phyloP scores from a whole-genome alignment of 2,113 vertebrate species.

The Menidia beryllina region DNA sequence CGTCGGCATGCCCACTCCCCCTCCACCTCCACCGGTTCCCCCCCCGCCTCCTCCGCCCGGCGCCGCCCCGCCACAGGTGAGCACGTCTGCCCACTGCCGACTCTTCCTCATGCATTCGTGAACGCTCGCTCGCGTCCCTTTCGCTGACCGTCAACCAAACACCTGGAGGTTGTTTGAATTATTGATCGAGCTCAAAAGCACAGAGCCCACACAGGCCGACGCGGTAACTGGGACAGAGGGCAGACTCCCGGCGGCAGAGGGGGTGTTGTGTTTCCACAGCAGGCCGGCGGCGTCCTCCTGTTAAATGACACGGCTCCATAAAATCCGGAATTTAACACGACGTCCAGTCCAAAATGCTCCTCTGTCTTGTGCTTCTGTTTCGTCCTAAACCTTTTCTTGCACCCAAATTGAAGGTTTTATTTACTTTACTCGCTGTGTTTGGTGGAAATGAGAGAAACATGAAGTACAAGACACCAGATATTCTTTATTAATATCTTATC shows the following conservation, averaged over 20 bases:
- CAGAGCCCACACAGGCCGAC: conserved; percentile 37
- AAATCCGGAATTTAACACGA: conserved; percentile 1
- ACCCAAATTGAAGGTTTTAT: not conserved
- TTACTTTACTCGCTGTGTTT: too few species aligned
- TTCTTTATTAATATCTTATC: not conserved
- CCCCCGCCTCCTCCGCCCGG: conserved; percentile 63
- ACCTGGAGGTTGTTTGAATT: conserved; percentile 71
- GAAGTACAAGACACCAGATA: not conserved
- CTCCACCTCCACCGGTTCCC: conserved; percentile 45
- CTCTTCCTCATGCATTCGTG: conserved; percentile 31
- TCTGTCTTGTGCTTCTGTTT: not conserved
- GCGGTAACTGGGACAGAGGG: conserved; percentile 21
- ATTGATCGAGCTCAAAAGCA: conserved; percentile 66
- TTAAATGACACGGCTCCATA: conserved; percentile 33
- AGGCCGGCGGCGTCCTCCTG: conserved; percentile 46
- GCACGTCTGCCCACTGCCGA: not conserved
- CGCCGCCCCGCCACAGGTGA: conserved; percentile 67
- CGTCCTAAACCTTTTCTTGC: not conserved
- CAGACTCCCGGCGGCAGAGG: conserved; percentile 40
- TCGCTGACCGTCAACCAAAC: conserved; percentile 38
- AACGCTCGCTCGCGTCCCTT: conserved; percentile 28
- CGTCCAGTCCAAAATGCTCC: not conserved
- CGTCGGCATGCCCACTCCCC: conserved; percentile 67
- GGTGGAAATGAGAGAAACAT: not conserved
- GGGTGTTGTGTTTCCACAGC: conserved; percentile 68